phyloP scores from a whole-genome alignment of 2,113 vertebrate genomes.

The Petroica traversi region DNA sequence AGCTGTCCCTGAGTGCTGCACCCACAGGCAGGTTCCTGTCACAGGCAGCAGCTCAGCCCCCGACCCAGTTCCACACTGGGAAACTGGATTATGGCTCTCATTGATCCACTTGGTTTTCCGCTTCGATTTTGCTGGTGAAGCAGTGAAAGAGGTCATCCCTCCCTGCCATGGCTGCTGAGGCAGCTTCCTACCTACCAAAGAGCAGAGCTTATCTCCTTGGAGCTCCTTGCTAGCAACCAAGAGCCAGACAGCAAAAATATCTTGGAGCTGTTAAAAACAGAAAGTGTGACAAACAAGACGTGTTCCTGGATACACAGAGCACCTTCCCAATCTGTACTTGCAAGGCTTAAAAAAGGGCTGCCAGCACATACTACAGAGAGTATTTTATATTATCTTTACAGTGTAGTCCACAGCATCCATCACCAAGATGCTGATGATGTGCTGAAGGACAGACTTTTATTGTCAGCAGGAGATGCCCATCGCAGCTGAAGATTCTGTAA shows the following conservation, averaged over 20 bases:
- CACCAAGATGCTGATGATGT: not conserved
- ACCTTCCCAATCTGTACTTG: not conserved
- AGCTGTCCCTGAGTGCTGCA: fast-evolving
- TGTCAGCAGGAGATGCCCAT: slow-evolving; percentile 30
- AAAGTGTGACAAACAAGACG: not conserved
- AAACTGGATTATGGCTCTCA: not conserved
- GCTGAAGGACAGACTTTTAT: slow-evolving; percentile 30
- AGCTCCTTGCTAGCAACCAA: slow-evolving; percentile 19
- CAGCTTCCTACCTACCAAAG: not conserved
- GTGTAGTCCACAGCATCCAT: not conserved
- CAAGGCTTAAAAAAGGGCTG: not conserved
- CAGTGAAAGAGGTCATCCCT: not conserved
- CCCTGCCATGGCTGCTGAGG: not conserved
- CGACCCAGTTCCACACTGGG: not conserved
- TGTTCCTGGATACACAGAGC: slow-evolving; percentile 3
- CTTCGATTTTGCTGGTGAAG: not conserved
- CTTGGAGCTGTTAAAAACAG: slow-evolving; percentile 13
- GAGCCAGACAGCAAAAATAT: slow-evolving; percentile 42
- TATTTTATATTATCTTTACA: not conserved
- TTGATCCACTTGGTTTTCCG: not conserved
- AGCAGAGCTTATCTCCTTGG: not conserved
- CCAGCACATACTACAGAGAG: not conserved
- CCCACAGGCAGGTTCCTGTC: not conserved
- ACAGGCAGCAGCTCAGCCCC: not conserved
- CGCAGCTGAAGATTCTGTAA: slow-evolving; percentile 30